phyloP scores from a whole-genome alignment of 2,113 vertebrate genomes.

The Paramisgurnus dabryanus region DNA sequence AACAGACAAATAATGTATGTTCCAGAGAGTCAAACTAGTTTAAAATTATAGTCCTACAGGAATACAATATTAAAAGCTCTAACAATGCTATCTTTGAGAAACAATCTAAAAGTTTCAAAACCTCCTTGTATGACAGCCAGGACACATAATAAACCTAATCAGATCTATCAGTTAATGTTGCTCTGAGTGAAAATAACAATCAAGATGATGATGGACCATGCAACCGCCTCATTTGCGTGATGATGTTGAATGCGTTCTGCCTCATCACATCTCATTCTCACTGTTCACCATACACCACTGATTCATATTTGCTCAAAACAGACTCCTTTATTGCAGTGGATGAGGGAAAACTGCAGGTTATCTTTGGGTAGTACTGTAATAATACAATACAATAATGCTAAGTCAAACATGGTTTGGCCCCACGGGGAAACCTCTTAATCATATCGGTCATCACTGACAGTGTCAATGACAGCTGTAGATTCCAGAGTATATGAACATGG shows the following conservation, averaged over 20 bases:
- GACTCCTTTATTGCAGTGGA: conserved; percentile 21
- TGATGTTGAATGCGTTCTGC: conserved; percentile 35
- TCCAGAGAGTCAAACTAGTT: neutral
- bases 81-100: conserved; percentile 1
- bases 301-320: conserved; percentile 12
- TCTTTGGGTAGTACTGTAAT: neutral
- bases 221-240: conserved; percentile 30
- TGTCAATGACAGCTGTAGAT: conserved; percentile 61
- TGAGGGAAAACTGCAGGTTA: neutral
- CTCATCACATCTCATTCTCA: conserved; percentile 22
- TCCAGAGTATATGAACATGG: conserved; percentile 35
- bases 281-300: conserved; percentile 24
- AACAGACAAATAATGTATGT: neutral
- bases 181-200: conserved; percentile 14
- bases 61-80: neutral
- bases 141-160: conserved; percentile 3
- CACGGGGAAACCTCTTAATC: neutral
- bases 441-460: conserved; percentile 35
- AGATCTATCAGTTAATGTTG: neutral
- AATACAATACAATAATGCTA: no score
- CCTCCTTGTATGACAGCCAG: neutral
- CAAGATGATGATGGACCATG: conserved; percentile 22
- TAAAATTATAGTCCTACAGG: no score
- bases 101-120: neutral
- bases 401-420: neutral